Percentiles rank a stretch among this genome's conserved stretches.
phyloP scores from a whole-genome alignment of 23 tunicate species.

The Corella eumyota region DNA sequence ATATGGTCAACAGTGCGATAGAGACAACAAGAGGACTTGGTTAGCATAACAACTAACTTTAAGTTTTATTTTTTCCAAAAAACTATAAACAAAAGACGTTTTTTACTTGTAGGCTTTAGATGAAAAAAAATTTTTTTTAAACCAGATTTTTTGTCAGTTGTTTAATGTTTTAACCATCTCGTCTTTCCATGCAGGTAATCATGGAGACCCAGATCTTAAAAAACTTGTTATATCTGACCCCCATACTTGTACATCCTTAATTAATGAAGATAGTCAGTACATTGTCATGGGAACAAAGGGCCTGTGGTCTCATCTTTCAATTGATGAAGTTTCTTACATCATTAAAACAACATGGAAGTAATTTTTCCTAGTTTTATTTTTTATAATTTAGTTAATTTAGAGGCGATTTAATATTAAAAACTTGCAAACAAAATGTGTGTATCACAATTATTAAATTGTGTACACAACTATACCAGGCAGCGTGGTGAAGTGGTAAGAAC shows the following conservation, averaged over 20 bases:
- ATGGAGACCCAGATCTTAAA: conserved; percentile 39
- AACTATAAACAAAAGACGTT: neutral
- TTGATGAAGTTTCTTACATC: conserved; percentile 26
- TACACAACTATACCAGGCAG: too few species aligned
- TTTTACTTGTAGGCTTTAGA: neutral
- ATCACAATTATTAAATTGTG: too few species aligned
- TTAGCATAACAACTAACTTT: neutral
- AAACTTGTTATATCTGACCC: conserved; percentile 42
- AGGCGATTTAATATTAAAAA: too few species aligned
- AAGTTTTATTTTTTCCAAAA: neutral
- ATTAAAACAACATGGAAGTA: conserved; percentile 1
- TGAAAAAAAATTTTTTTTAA: neutral
- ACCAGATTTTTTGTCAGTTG: too few species aligned
- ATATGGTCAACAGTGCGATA: conserved; percentile 29
- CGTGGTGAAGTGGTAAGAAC: too few species aligned
- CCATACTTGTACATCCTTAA: conserved; percentile 22
- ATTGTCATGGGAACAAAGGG: conserved; percentile 60
- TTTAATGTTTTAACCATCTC: too few species aligned
- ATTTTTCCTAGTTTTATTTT: too few species aligned
- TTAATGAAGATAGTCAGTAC: conserved; percentile 31
- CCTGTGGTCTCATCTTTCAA: conserved; percentile 42
- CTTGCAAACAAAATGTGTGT: too few species aligned
- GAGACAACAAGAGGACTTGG: conserved; percentile 60
- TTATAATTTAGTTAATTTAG: too few species aligned
- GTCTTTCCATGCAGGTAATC: conserved; percentile 52